Base-by-base conservation (phyloP, 2,113 vertebrate genomes). In the Odocoileus virginianus region DNA sequence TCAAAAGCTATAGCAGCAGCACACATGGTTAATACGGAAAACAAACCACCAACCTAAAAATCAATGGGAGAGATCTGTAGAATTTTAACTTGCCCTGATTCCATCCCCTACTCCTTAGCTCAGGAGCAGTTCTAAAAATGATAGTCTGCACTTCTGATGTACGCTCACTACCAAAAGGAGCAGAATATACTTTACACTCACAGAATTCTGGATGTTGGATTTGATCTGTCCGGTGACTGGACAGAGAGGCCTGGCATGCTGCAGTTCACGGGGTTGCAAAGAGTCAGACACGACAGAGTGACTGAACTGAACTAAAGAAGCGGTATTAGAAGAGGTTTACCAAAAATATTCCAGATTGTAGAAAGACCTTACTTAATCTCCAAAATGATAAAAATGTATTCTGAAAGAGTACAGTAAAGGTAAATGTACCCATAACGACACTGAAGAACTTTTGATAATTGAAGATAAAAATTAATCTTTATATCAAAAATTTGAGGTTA, bases 231-330 rank as follows among this genome's bases (percentile, higher is more conserved):
- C 52, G 78, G 45, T 81, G 78, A 30, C 9, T 45, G 25, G 71
- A 74, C 19, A 40, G 21, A 36, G 21, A 43, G 71, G 71, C 21
- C 36, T 71, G 64, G 64, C n/a, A 4, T 12, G 0, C n/a, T 71
- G n/a, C n/a, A 71, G 8, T 12, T 17, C 64, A 71, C 0, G 2
- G n/a, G 17, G 19, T 36, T 36, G 64, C 19, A 71, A 7, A 64
- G n/a, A 36, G 2, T 36, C 19, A n/a, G 19, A 71, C n/a, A 71
- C 2, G 2, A 71, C 64, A 23, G n/a, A 71, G 17, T 5, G 64
- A 71, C 19, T 11, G 17, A 19, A 36, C 64, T 36, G 64, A 71
- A 36, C n/a, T 23, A 9, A 71, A 36, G 27, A 50, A 33, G 78
- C 1, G 0, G 10, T 81, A 33, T 50, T 79, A 10, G 27, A 33